These are phyloP conservation scores for Phyllostomus discolor DNA, from an alignment of 2,113 vertebrate species.

Conservation along the genomic window DNA sequence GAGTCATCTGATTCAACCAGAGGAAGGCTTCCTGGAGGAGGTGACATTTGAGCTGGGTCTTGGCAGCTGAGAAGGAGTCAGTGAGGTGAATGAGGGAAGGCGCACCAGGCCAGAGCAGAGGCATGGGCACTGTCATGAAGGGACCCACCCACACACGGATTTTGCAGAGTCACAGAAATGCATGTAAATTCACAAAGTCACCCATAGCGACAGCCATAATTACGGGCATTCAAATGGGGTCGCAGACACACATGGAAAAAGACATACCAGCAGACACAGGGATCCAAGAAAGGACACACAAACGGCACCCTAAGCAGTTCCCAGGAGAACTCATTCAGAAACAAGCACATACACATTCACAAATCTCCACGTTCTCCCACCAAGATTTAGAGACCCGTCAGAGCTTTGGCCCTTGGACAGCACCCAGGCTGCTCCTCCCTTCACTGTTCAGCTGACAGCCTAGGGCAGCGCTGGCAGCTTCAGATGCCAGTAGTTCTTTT, in stretches of 20 bases:
- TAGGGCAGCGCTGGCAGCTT: background rate
- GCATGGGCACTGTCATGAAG: background rate
- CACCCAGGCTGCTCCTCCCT: background rate
- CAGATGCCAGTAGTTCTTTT: background rate
- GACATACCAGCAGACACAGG: background rate
- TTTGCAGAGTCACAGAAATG: background rate
- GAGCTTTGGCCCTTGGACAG: background rate
- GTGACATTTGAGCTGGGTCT: background rate
- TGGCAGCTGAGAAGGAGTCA: background rate
- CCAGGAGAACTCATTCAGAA: background rate
- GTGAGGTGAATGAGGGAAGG: background rate
- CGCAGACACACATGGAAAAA: background rate
- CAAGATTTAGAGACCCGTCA: background rate
- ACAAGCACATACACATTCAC: background rate
- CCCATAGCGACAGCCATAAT: background rate
- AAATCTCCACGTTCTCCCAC: background rate
- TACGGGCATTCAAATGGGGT: background rate
- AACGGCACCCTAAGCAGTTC: background rate
- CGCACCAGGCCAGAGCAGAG: background rate
- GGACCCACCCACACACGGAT: background rate
- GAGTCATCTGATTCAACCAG: background rate
- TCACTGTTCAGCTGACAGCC: slow-evolving; percentile 24
- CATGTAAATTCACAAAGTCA: background rate
- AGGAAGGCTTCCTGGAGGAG: background rate
- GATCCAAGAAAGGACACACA: background rate